Conservation (phyloP, 2,888 invertebrate genomes). For the Drosophila leonis region DNA sequence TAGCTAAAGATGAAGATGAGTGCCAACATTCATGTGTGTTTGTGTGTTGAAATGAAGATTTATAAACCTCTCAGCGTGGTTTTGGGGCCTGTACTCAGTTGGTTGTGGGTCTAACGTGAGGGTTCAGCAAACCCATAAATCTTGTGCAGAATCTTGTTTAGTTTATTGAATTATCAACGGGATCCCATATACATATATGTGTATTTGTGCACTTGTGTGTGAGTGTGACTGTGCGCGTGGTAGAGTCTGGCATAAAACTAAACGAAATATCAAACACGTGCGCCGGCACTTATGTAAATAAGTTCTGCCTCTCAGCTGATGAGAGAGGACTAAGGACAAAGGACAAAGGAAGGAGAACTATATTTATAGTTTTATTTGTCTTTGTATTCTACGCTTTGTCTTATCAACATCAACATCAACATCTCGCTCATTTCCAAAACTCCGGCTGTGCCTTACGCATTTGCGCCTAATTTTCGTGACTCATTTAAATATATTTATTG, state of each 20-base stretch:
- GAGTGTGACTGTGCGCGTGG: conserved; percentile 18
- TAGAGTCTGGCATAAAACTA: conserved; percentile 72
- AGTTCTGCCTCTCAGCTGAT: conserved; percentile 14
- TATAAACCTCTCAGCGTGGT: conserved; percentile 62
- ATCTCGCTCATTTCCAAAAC: conserved; percentile 53
- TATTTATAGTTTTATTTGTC: conserved; percentile 79
- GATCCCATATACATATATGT: conserved; percentile 13
- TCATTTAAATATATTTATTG: conserved; percentile 71
- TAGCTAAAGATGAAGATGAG: conserved; percentile 21
- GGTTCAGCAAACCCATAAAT: conserved; percentile 78
- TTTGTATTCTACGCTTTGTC: conserved; percentile 33
- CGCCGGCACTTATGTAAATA: conserved; percentile 76
- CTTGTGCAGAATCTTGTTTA: conserved; percentile 75
- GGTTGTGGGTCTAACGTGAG: conserved; percentile 20
- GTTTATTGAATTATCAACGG: conserved; percentile 81
- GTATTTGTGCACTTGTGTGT: conserved; percentile 5
- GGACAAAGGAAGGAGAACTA: conserved; percentile 2
- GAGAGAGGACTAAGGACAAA: not conserved
- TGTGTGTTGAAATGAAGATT: conserved; percentile 67
- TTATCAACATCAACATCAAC: conserved; percentile 48
- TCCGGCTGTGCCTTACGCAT: conserved; percentile 23
- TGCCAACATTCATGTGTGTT: not conserved
- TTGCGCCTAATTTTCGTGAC: conserved; percentile 63
- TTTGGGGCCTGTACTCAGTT: conserved; percentile 16
- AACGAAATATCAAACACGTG: conserved; percentile 76